These are phyloP conservation scores for Thumatha senex DNA, from an alignment of 2,888 invertebrate genomes.

Conservation along the genomic window DNA sequence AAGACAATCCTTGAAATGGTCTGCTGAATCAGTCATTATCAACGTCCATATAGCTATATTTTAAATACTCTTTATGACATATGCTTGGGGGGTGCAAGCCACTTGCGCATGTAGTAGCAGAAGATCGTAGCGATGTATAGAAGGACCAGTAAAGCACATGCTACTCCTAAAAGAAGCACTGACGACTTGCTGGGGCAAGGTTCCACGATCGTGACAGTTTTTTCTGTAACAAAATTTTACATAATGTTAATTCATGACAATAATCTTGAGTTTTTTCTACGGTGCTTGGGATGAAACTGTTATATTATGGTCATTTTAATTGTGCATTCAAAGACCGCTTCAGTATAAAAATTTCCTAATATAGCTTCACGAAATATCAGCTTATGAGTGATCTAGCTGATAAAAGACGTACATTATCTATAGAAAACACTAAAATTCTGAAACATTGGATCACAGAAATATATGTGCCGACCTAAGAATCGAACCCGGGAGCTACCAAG, in stretches of 20 bases:
- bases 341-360: no score
- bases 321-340: no score
- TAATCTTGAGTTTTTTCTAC: no score
- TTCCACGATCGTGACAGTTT: conserved; percentile 95
- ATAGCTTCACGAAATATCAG: no score
- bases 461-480: no score
- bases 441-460: no score
- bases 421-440: no score
- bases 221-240: conserved; percentile 84
- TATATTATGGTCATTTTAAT: no score
- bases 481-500: no score
- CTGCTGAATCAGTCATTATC: conserved; percentile 27
- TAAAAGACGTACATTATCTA: no score
- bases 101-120: conserved; percentile 96
- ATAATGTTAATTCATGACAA: background rate
- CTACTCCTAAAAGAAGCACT: conserved; percentile 94
- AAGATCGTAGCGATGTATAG: conserved; percentile 96
- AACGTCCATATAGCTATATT: conserved; percentile 24
- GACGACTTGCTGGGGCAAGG: conserved; percentile 96
- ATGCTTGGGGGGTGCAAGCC: conserved; percentile 93
- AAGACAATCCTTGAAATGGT: conserved; percentile 39
- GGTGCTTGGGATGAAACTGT: no score
- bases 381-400: no score
- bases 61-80: conserved; percentile 73
- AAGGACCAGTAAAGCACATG: conserved; percentile 94